Evolutionary conservation across 92 coral and sea anemone genomes (phyloP).

Genomic region (Metridium senile): DNA sequence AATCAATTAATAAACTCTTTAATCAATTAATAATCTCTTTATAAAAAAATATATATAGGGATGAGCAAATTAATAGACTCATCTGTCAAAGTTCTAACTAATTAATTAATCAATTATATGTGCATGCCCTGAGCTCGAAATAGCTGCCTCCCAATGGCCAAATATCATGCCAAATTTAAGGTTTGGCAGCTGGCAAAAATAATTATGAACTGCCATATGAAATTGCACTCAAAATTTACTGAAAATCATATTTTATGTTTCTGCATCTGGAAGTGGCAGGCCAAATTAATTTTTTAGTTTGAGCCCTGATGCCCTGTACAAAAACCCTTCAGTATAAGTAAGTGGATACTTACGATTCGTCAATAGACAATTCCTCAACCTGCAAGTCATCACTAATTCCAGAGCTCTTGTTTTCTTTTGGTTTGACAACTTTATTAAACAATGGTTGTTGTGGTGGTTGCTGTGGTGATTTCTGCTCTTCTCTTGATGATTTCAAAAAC

Average conservation of each 20-base stretch:
- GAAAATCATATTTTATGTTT: too few species aligned
- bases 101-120: not conserved
- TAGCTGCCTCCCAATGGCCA: too few species aligned
- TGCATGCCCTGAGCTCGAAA: not conserved
- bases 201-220: too few species aligned
- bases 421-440: slow-evolving; percentile 48
- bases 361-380: slow-evolving; percentile 77
- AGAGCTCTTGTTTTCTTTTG: slow-evolving; percentile 31
- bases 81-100: not conserved
- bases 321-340: not conserved
- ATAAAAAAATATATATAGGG: not conserved
- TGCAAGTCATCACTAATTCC: slow-evolving; percentile 44
- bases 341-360: slow-evolving; percentile 72
- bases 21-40: too few species aligned
- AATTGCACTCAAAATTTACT: too few species aligned
- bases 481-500: slow-evolving; percentile 65
- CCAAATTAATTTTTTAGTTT: too few species aligned
- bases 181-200: too few species aligned
- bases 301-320: not conserved
- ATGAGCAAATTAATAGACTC: not conserved
- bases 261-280: too few species aligned
- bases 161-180: too few species aligned
- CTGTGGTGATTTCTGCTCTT: slow-evolving; percentile 36
- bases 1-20: too few species aligned
- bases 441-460: slow-evolving; percentile 44